Percentiles rank a stretch among this genome's conserved stretches.
Conservation (phyloP, 2,888 invertebrate species). For the Mythimna loreyi region DNA sequence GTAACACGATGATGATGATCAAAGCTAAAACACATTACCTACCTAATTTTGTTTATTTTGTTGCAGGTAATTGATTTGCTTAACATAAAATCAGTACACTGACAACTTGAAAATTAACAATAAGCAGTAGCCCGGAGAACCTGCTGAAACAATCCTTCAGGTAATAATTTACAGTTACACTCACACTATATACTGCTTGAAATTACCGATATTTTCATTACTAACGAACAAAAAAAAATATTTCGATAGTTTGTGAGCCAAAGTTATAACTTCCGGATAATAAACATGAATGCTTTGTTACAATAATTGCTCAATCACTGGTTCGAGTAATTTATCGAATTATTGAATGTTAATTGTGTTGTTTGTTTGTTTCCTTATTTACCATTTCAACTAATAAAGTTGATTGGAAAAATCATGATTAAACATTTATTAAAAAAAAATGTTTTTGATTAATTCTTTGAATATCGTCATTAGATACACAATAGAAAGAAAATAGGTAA, state of each 20-base stretch:
- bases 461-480: no score
- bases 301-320: constrained; percentile 46
- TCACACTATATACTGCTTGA: neutral
- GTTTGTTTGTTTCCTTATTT: constrained; percentile 40
- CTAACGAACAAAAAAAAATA: no score
- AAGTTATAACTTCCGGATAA: constrained; percentile 28
- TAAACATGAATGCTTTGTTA: constrained; percentile 15
- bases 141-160: no score
- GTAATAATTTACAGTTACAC: no score
- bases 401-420: constrained; percentile 8
- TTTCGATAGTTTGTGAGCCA: neutral
- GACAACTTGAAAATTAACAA: no score
- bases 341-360: constrained; percentile 34
- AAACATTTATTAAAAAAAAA: no score
- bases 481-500: no score
- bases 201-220: neutral
- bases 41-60: constrained; percentile 12
- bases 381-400: constrained; percentile 4
- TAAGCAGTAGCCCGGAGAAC: no score
- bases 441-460: no score
- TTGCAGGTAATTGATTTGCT: constrained; percentile 28
- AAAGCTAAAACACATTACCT: no score
- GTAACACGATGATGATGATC: no score
- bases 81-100: no score
- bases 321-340: constrained; percentile 33